Conservation (phyloP, 2,797 vertebrate species). For the Cottoperca gobio region DNA sequence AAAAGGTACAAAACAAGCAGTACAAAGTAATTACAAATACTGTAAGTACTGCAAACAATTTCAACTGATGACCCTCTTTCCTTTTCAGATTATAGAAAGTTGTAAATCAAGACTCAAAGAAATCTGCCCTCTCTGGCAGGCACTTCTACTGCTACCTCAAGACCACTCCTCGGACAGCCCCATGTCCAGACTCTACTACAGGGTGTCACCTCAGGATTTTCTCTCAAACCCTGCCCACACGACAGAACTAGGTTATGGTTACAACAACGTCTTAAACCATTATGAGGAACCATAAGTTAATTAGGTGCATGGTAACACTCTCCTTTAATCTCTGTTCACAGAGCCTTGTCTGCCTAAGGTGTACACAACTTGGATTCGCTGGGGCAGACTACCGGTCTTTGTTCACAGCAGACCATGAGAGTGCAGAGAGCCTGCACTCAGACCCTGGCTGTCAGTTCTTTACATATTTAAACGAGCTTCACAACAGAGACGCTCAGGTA, state of each 20-base stretch:
- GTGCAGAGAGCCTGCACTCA: slow-evolving; percentile 77
- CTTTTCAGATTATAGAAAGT: too few relatives aligned
- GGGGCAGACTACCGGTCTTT: slow-evolving; percentile 62
- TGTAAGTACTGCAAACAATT: too few relatives aligned
- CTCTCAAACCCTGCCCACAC: slow-evolving; percentile 66
- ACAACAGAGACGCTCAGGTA: background rate
- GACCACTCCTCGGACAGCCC: slow-evolving; percentile 50
- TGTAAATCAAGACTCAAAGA: background rate
- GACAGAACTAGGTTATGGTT: slow-evolving; percentile 8
- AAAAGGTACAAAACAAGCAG: slow-evolving; percentile 39
- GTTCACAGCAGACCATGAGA: slow-evolving; percentile 61
- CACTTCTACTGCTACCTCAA: slow-evolving; percentile 78
- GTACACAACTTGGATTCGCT: slow-evolving; percentile 57
- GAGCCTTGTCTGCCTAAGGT: slow-evolving; percentile 44
- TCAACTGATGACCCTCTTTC: too few relatives aligned
- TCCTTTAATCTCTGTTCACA: background rate
- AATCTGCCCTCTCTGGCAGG: slow-evolving; percentile 46
- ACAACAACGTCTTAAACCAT: background rate
- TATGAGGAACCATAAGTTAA: background rate
- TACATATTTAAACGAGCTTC: slow-evolving; percentile 50
- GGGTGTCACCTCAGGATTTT: slow-evolving; percentile 75
- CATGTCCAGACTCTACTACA: background rate
- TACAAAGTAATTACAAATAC: background rate
- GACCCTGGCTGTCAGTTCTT: slow-evolving; percentile 77
- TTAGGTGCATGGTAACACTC: background rate